Percentiles rank a stretch among this genome's conserved stretches.
These are phyloP conservation scores for Axinella damicornis DNA, from an alignment of 37 sponge, comb jelly and placozoan species.

Conservation along the genomic window DNA sequence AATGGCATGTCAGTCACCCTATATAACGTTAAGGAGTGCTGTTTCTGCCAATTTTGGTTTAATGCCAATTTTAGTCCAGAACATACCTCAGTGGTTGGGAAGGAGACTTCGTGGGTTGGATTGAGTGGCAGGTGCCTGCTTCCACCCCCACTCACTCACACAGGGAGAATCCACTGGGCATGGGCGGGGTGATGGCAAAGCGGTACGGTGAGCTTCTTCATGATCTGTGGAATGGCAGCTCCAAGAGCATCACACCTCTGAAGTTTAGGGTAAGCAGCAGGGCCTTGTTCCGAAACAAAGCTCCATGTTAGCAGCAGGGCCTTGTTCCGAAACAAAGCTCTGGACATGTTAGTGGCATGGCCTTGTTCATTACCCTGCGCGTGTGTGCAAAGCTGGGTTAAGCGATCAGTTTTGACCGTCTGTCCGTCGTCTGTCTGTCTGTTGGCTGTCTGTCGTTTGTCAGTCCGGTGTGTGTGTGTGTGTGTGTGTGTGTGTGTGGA, in stretches of 20 bases:
- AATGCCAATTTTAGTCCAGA: too few relatives aligned
- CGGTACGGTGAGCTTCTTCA: slow-evolving; percentile 94
- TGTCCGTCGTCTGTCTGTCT: background rate
- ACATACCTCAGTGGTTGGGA: too few relatives aligned
- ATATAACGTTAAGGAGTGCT: too few relatives aligned
- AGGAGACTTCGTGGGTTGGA: too few relatives aligned
- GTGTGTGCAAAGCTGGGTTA: background rate
- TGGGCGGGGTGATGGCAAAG: slow-evolving; percentile 88
- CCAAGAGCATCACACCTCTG: slow-evolving; percentile 94
- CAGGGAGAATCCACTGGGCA: slow-evolving; percentile 94
- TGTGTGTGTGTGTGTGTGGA: slow-evolving; percentile 1
- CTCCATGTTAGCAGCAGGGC: background rate
- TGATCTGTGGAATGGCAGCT: slow-evolving; percentile 92
- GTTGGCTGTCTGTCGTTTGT: too few relatives aligned
- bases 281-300: background rate
- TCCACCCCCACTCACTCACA: background rate
- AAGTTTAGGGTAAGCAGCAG: slow-evolving; percentile 95
- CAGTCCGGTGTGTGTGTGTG: too few relatives aligned
- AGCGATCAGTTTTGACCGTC: background rate
- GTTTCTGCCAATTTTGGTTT: too few relatives aligned
- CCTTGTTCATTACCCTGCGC: background rate
- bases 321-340: too few relatives aligned
- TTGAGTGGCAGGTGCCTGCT: too few relatives aligned
- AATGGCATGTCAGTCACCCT: too few relatives aligned
- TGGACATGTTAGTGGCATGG: too few relatives aligned